These are phyloP conservation scores for Drosophila parvula DNA, from an alignment of 1,140 invertebrate species.

Conservation along the genomic window DNA sequence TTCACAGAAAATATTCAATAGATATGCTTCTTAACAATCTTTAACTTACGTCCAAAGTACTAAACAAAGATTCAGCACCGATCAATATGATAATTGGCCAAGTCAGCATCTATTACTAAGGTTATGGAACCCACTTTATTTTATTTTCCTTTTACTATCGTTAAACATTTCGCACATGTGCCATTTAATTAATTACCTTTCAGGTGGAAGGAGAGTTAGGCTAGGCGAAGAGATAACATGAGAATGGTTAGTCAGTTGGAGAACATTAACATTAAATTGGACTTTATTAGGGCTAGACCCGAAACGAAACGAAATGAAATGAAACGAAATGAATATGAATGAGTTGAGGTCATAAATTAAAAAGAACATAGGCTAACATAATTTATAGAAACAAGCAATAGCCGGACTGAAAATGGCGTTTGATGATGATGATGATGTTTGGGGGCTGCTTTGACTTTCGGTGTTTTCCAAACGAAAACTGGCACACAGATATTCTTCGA, in stretches of 20 bases:
- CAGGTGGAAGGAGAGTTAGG: neutral
- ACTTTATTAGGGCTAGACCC: conserved; percentile 46
- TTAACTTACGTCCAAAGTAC: neutral
- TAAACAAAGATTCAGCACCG: neutral
- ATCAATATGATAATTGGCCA: conserved; percentile 7
- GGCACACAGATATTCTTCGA: conserved; percentile 50
- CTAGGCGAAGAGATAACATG: conserved; percentile 6
- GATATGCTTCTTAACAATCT: neutral
- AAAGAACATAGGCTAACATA: conserved; percentile 53
- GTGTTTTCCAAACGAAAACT: conserved; percentile 66
- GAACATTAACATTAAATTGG: conserved; percentile 58
- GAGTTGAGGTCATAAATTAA: conserved; percentile 67
- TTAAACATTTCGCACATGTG: conserved; percentile 37
- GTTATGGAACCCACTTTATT: conserved; percentile 19
- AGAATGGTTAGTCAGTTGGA: conserved; percentile 12
- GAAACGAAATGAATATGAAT: conserved; percentile 68
- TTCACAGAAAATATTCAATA: neutral
- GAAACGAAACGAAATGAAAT: conserved; percentile 20
- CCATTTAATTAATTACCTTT: conserved; percentile 53
- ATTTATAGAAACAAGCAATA: conserved; percentile 41
- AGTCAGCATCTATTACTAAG: conserved; percentile 10
- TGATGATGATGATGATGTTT: conserved; percentile 63
- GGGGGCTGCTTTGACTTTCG: conserved; percentile 27
- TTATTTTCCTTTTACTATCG: neutral
- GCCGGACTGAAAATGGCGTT: conserved; percentile 38